Evolutionary conservation across 2,797 vertebrate genomes (phyloP).

Genomic region (Numenius phaeopus): DNA sequence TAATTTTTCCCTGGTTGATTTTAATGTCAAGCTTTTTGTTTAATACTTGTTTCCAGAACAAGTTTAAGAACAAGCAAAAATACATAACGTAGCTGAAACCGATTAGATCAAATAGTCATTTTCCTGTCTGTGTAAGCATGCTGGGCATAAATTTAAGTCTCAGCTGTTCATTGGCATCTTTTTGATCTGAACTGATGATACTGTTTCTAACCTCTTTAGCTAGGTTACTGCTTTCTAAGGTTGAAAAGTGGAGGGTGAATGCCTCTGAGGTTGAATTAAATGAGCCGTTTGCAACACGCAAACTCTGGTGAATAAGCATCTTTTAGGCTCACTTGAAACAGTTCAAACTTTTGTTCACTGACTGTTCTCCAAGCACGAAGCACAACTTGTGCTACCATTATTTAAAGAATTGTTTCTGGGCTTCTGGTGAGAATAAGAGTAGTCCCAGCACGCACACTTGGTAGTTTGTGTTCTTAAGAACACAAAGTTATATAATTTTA

Average conservation of each 20-base stretch:
- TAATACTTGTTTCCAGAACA: neutral
- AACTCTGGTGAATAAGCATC: constrained; percentile 40
- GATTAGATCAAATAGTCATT: neutral
- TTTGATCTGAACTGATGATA: constrained; percentile 36
- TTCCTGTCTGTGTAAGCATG: neutral
- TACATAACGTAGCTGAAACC: neutral
- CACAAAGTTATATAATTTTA: neutral
- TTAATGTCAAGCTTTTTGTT: constrained; percentile 27
- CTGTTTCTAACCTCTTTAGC: constrained; percentile 49
- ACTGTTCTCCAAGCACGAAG: neutral
- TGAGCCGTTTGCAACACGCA: constrained; percentile 53
- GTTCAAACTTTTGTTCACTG: constrained; percentile 3
- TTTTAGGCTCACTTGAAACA: constrained; percentile 36
- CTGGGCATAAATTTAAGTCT: constrained; percentile 27
- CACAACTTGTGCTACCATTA: neutral
- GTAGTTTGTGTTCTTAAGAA: neutral
- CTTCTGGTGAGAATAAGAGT: neutral
- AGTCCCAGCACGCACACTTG: neutral
- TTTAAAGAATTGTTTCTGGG: neutral
- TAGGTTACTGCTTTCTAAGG: constrained; percentile 47
- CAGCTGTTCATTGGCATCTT: constrained; percentile 76
- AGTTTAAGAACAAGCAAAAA: constrained; percentile 8
- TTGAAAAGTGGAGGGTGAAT: constrained; percentile 26
- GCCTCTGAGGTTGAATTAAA: constrained; percentile 51
- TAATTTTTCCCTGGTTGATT: constrained; percentile 40